Percentiles rank a stretch among this genome's conserved stretches.
Conservation (phyloP, 2,888 invertebrate genomes). For the Noctua janthe region DNA sequence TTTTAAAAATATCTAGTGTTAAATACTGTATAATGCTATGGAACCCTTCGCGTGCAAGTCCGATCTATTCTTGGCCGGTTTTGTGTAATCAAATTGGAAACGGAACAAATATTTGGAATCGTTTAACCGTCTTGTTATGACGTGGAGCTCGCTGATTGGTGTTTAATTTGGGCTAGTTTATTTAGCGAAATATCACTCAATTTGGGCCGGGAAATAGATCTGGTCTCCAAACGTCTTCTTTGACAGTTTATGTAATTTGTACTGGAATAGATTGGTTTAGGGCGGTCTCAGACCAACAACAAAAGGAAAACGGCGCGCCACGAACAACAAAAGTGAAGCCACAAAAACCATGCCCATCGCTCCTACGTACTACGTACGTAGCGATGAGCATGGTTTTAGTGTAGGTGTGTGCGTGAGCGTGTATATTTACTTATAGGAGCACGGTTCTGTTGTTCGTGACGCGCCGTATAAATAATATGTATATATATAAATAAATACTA, state of each 20-base stretch:
- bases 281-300: too few species aligned
- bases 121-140: slow-evolving; percentile 48
- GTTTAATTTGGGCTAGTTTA: slow-evolving; percentile 50
- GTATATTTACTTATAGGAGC: too few species aligned
- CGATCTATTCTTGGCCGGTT: not conserved
- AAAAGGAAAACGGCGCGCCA: too few species aligned
- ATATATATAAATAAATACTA: too few species aligned
- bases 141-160: slow-evolving; percentile 28
- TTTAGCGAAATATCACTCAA: slow-evolving; percentile 35
- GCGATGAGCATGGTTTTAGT: too few species aligned
- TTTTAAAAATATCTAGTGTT: not conserved
- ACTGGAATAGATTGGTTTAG: not conserved
- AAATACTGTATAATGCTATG: not conserved
- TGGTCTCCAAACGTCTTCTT: not conserved
- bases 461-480: too few species aligned
- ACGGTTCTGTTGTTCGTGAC: too few species aligned
- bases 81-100: slow-evolving; percentile 29
- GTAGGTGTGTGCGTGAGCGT: too few species aligned
- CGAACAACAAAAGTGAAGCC: too few species aligned
- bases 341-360: too few species aligned
- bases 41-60: not conserved
- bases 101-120: slow-evolving; percentile 39
- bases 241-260: not conserved
- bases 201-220: not conserved
- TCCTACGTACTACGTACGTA: too few species aligned